Base-by-base conservation (phyloP, 2,888 invertebrate genomes). In the Apamea crenata region DNA sequence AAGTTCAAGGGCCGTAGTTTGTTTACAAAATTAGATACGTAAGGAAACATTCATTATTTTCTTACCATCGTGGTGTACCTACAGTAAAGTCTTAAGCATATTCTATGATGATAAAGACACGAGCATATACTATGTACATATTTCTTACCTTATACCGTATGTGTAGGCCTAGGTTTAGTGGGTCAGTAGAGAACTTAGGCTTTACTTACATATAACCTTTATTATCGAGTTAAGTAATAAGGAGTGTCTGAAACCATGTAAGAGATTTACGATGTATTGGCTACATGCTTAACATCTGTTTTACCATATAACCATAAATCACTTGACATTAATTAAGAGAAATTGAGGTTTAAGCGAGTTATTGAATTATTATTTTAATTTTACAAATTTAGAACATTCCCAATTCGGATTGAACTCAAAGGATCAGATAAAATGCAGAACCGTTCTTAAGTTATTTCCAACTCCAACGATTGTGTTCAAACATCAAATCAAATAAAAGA, bases 201-300 rank as follows among this genome's bases (percentile, higher is more conserved):
- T 74, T 78, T 72, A 69, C 74, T 78, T 72, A 69, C 74, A 78
- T 75, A 61, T 71, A 78, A 86, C 86, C 83, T 84, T 78, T 86
- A 73, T 66, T 72, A 72, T 70, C 65, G 1, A n/a, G 21, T 85
- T 73, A 61, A 67, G 63, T 66, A 73, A 75, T n/a, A 16, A 75
- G 56, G 40, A 82, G 66, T 82, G 74, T 69, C 29, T 47, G 1
- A 36, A 81, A 82, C 72, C 74, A 66, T 21, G 16, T 56, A 77
- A 59, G 32, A 65, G 36, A 71, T 68, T 81, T 56, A 74, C 14
- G 80, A 56, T 32, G n/a, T 71, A 76, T 25, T 36, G 18, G 1
- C 7, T 63, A 47, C 40, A 50, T 21, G 69, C 32, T 76, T 29
- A 32, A 68, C 21, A 61, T 25, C 63, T 44, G 47, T 74, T 18